phyloP scores from a whole-genome alignment of 2,888 invertebrate species.

The Parthenolecanium corni region DNA sequence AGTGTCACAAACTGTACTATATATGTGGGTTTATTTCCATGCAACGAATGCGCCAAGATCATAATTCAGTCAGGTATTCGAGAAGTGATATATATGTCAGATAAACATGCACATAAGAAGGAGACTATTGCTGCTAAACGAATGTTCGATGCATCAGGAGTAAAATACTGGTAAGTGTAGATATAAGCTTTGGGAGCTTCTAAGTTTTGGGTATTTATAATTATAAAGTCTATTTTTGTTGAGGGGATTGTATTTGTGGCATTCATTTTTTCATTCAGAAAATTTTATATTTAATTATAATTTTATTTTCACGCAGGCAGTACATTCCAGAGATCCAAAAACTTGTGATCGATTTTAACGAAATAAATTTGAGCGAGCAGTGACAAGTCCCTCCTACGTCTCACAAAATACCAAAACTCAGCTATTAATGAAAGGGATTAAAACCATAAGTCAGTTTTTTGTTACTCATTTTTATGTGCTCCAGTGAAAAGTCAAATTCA shows the following conservation, averaged over 20 bases:
- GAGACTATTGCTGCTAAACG: conserved; percentile 61
- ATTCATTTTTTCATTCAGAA: too few species aligned
- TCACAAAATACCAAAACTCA: conserved; percentile 31
- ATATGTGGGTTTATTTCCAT: conserved; percentile 86
- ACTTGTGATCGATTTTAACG: conserved; percentile 57
- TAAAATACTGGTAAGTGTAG: conserved; percentile 49
- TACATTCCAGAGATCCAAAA: conserved; percentile 49
- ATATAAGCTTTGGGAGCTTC: too few species aligned
- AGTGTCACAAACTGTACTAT: conserved; percentile 68
- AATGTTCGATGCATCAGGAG: conserved; percentile 69
- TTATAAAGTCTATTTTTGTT: too few species aligned
- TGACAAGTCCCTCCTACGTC: conserved; percentile 42
- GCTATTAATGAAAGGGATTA: too few species aligned
- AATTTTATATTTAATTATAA: too few species aligned
- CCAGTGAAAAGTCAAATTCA: too few species aligned
- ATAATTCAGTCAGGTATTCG: conserved; percentile 87
- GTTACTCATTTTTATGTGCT: too few species aligned
- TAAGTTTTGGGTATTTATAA: too few species aligned
- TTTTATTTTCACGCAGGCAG: conserved; percentile 43
- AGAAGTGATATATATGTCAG: conserved; percentile 65
- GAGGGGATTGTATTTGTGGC: too few species aligned
- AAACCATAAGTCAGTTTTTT: too few species aligned
- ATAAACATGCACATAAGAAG: conserved; percentile 60
- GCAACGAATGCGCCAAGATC: conserved; percentile 94
- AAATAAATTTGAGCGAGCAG: conserved; percentile 45